Evolutionary conservation across 2,113 vertebrate species (phyloP).

Genomic region (Oreochromis spilurus): DNA sequence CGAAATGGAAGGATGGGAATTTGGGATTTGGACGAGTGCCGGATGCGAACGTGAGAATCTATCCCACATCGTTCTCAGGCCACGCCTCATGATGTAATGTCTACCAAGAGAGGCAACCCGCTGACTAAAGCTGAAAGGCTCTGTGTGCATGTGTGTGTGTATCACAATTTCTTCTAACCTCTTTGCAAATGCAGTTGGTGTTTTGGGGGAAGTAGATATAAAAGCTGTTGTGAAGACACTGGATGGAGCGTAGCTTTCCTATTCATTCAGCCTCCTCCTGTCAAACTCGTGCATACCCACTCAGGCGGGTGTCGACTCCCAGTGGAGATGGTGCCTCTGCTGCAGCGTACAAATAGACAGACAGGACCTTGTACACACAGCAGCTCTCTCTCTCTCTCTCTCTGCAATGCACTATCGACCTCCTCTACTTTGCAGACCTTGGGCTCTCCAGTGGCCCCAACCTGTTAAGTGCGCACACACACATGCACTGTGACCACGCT

Average conservation of each 20-base stretch:
- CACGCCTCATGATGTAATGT: conserved; percentile 51
- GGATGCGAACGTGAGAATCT: conserved; percentile 9
- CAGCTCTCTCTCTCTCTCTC: neutral
- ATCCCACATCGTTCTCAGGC: conserved; percentile 24
- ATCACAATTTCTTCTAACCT: neutral
- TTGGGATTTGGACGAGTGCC: conserved; percentile 7
- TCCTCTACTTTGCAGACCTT: conserved; percentile 57
- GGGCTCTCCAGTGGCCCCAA: conserved; percentile 57
- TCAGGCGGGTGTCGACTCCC: conserved; percentile 17
- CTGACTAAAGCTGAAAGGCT: neutral
- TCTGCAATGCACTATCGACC: conserved; percentile 70
- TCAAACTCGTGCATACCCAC: neutral
- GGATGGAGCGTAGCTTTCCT: neutral
- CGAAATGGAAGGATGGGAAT: conserved; percentile 28
- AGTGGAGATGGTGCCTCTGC: conserved; percentile 2
- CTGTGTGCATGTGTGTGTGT: neutral
- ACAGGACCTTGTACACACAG: conserved; percentile 16
- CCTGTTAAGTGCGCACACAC: conserved; percentile 49
- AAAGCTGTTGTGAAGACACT: neutral
- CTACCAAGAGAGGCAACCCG: neutral
- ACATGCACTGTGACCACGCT: conserved; percentile 33
- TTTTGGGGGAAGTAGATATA: conserved; percentile 1
- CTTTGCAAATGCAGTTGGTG: neutral
- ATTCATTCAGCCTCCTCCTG: neutral
- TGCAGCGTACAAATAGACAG: conserved; percentile 22